Base-by-base conservation (phyloP, 2,113 vertebrate genomes). In the Tragelaphus strepsiceros region DNA sequence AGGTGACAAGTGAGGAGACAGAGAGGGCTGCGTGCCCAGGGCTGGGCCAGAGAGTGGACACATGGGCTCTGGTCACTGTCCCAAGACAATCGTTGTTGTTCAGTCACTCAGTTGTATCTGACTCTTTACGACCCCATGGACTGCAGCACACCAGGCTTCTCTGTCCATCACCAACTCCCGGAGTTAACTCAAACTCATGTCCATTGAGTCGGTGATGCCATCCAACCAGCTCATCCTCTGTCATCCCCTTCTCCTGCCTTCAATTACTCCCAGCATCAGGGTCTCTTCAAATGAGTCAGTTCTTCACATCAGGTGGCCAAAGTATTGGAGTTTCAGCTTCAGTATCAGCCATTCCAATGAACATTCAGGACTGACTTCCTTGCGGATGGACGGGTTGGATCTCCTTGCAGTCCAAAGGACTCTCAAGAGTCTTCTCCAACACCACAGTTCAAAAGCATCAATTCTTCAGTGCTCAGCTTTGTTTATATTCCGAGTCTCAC, bases 71-170 rank as follows among this genome's bases (percentile, higher is more conserved):
- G 12, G 14, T 13, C 28, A 49, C 54, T n/a, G 43, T 4, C 43
- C 62, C 4, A 21, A n/a, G 22, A 6, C 24, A 13, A 53, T 43
- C 1, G 6, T 6, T 59, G 12, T 6, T 28, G 12, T 61, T 15
- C 6, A 62, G 13, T 62, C 2, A 2, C 59, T 30, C 28, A 17
- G 19, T 1, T 3, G 10, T 5, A 4, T 71, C 67, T 0, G 1
- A 22, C 67, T 71, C 19, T 35, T 71, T 35, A n/a, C 0, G 0
- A 71, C n/a, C 19, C 67, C n/a, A 71, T 22, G 67, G 21, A 71
- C n/a, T 0, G 1, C 64, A 71, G n/a, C 19, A 22, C 2, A 5
- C n/a, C 67, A 71, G 19, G n/a, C 67, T 10, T 71, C 67, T n/a
- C 67, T 22, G 67, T 35, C n/a, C 19, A 35, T 71, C n/a, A 35